Conservation (phyloP, 2,113 vertebrate genomes). For the Arenaria interpres region DNA sequence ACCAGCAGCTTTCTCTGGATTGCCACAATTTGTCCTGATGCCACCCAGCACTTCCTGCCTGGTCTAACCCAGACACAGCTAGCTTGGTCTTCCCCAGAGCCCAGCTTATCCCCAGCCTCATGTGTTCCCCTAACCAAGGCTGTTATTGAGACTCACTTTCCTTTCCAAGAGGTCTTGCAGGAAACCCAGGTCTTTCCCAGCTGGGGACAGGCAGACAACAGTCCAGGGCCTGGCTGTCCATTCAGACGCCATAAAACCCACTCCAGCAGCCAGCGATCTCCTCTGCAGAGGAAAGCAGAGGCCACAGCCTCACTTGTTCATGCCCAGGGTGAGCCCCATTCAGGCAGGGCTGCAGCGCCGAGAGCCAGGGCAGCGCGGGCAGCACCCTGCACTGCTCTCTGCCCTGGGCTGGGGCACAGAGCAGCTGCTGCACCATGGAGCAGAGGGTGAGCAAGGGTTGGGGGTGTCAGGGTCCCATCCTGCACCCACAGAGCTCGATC, state of each 20-base stretch:
- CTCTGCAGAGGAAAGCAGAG: background rate
- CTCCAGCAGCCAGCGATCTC: fast-evolving
- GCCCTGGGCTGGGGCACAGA: fast-evolving
- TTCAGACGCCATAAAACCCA: background rate
- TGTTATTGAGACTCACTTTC: background rate
- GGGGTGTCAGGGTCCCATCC: fast-evolving
- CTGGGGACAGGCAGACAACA: background rate
- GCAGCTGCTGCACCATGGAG: background rate
- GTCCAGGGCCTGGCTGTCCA: background rate
- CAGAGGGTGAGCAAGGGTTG: fast-evolving
- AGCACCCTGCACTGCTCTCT: background rate
- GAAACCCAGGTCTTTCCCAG: background rate
- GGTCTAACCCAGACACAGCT: background rate
- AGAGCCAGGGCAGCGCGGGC: fast-evolving
- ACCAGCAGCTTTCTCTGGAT: background rate
- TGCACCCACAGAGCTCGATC: background rate
- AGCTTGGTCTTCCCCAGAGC: background rate
- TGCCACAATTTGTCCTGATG: background rate
- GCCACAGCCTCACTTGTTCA: fast-evolving
- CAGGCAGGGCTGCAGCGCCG: fast-evolving
- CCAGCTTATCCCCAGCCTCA: background rate
- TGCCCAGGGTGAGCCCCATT: fast-evolving
- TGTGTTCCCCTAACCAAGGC: background rate
- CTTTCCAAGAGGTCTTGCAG: background rate
- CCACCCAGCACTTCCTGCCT: background rate